Conservation (phyloP, 2,888 invertebrate species). For the Epistrophella euchroma region DNA sequence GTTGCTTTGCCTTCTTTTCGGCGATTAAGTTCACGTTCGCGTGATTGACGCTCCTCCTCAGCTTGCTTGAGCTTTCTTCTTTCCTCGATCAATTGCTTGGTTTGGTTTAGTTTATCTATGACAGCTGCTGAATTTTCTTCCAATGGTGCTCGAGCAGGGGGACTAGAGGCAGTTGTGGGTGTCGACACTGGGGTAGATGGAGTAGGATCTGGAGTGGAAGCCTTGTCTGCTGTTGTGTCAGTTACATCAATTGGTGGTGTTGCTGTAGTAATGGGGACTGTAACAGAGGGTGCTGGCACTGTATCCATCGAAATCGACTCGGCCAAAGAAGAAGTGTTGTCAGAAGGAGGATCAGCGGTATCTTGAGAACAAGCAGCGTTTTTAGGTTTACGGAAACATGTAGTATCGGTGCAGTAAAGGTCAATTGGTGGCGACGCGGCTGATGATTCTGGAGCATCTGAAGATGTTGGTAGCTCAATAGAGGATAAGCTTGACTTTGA, state of each 20-base stretch:
- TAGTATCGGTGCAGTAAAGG: constrained; percentile 18
- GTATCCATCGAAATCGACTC: constrained; percentile 54
- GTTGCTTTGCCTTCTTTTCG: constrained; percentile 90
- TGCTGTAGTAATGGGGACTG: constrained; percentile 31
- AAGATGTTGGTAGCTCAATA: constrained; percentile 36
- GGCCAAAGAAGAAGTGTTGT: constrained; percentile 34
- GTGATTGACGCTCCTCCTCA: constrained; percentile 88
- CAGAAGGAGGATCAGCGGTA: constrained; percentile 36
- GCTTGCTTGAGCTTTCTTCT: constrained; percentile 87
- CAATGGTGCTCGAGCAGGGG: not conserved
- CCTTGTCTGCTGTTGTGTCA: not conserved
- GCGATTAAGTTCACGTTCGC: constrained; percentile 88
- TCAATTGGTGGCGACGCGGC: constrained; percentile 26
- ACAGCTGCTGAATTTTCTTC: constrained; percentile 12
- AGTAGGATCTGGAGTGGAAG: not conserved
- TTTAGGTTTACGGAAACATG: constrained; percentile 41
- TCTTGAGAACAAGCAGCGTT: constrained; percentile 16
- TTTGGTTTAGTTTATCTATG: constrained; percentile 84
- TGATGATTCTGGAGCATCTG: constrained; percentile 21
- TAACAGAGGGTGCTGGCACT: constrained; percentile 17
- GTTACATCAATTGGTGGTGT: not conserved
- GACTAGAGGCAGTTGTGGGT: constrained; percentile 4
- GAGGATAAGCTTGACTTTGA: constrained; percentile 47
- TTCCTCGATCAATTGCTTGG: constrained; percentile 88
- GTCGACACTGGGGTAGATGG: constrained; percentile 2